Evolutionary conservation across 23 tunicate species (phyloP), one percentile per base, ranked within the genome.

Genomic region (Trididemnum miniatum): DNA sequence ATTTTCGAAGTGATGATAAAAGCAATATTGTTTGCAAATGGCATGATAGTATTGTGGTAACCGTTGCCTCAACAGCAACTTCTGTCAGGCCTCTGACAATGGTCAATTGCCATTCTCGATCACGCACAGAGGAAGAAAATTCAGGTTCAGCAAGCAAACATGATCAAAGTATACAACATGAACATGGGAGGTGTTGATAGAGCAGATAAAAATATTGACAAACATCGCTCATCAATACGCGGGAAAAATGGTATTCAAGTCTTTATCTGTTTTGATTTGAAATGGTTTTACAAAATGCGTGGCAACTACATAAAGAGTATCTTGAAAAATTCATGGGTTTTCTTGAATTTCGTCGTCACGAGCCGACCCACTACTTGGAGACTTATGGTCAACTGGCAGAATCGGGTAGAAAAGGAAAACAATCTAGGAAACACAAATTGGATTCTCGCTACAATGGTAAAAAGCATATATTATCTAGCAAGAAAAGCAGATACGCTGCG

Each of bases 41-140:
- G 59, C 37, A 73, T 37, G 79, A 73, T 31, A 73, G 38, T 40
- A 73, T 37, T 37, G 79, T 73, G 20, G 79, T 73, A 20, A 73
- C 37, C 20, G 59, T 73, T 20, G 59, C 38, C 38, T 73, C 79
- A 2, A 73, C 57, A 27, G 37, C 2, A 37, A 59, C n/a, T n/a
- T n/a, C n/a, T n/a, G n/a, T n/a, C n/a, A n/a, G n/a, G n/a, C n/a
- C n/a, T n/a, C n/a, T n/a, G 30, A 37, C 37, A 20, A 73, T 12
- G 29, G 79, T 25, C 2, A 73, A 73, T 37, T 59, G 79, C 28
- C 38, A 73, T 29, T 20, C 59, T 39, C n/a, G n/a, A n/a, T n/a
- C 79, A 73, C 12, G 31, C 30, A 7, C 15, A 73, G 25, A 73
- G 38, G 59, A 73, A 73, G 25, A 73, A 22, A 3, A 39, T 73